phyloP scores from a whole-genome alignment of 2,797 vertebrate species.

The Anguilla obscura region DNA sequence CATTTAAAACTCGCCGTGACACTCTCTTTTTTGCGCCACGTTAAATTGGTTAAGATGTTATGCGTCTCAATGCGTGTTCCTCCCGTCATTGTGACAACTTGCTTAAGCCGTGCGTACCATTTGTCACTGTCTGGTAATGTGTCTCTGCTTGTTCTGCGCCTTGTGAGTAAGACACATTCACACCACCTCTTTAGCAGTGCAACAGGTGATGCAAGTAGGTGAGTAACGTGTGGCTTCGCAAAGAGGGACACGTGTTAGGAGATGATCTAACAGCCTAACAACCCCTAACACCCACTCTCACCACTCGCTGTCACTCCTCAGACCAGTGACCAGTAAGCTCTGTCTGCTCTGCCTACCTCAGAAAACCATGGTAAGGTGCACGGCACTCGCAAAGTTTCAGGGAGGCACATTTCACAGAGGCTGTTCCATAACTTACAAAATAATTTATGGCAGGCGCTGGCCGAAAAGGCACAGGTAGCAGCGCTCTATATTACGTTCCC shows the following conservation, averaged over 20 bases:
- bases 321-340: not conserved
- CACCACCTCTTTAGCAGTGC: not conserved
- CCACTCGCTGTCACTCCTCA: not conserved
- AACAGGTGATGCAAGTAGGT: not conserved
- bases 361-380: not conserved
- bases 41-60: not conserved
- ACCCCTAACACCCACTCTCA: not conserved
- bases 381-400: not conserved
- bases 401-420: not conserved
- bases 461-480: not conserved
- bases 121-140: not conserved
- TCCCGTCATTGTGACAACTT: conserved; percentile 12
- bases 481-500: not conserved
- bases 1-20: not conserved
- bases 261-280: not conserved
- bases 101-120: not conserved
- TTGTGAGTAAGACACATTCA: not conserved
- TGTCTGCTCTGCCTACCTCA: not conserved
- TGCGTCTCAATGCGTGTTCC: not conserved
- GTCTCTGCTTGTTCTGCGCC: not conserved
- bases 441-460: not conserved
- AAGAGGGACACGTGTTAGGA: not conserved
- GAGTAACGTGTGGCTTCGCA: not conserved
- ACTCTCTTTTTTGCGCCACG: not conserved
- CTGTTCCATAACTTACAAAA: not conserved